Base-by-base conservation (phyloP, 2,113 vertebrate genomes). In the Emydura subglobosa region DNA sequence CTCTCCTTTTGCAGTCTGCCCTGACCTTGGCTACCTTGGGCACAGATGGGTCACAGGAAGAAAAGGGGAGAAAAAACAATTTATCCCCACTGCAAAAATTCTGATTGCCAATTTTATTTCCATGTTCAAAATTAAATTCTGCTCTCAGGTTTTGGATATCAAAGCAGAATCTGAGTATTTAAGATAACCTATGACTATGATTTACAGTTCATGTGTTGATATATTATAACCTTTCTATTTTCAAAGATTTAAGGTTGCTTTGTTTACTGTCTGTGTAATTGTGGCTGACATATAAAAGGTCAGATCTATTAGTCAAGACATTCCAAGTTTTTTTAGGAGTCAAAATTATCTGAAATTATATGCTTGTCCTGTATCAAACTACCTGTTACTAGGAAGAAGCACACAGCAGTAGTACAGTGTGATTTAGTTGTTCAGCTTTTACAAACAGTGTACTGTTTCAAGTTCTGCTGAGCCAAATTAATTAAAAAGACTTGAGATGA, bases 231-330 rank as follows among this genome's bases (percentile, higher is more conserved):
- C 24, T 92, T 94, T 87, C 61, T 79, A 31, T 55, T 92, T 22
- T 61, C 12, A 78, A 4, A 44, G 22, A 83, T 44, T 53, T 47
- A 24, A 2, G 72, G 82, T 82, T 49, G 89, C 17, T n/a, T 55
- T 96, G 84, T 94, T 95, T 96, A 74, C 87, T 91, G 79, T 72
- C 49, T 88, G 1, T 17, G n/a, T 92, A 61, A 61, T 49, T 83
- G 2, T 88, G 39, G 25, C 87, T 87, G 55, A 96, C 94, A 95
- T 29, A 17, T 81, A 79, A 96, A 97, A 89, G 81, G 76, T 95
- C 84, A 91, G 31, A 90, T 82, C 10, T 25, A 21, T 83, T 79
- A 88, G 19, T 91, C 72, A 95, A 92, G 94, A 95, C 44, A 19
- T 82, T 49, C 86, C 21, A 49, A 92, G 81, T 82, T 29, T 57